Conservation (phyloP, 2,888 invertebrate genomes). For the Synergus itoensis region DNA sequence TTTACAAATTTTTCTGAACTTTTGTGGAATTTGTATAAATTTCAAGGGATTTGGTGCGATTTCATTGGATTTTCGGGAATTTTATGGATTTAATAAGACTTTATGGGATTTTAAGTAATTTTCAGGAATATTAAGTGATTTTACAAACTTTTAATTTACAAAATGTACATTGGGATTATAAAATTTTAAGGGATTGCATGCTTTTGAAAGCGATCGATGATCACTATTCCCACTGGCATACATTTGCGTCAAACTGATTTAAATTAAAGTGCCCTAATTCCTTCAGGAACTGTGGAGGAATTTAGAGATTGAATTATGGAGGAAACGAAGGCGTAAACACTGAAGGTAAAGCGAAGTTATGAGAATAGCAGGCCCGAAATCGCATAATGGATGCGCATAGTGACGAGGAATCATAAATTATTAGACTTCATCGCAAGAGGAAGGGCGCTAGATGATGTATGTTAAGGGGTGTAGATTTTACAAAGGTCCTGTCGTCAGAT, state of each 20-base stretch:
- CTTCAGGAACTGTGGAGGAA: constrained; percentile 4
- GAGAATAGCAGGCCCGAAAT: constrained; percentile 1
- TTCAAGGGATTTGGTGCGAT: too few relatives aligned
- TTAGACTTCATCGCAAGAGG: constrained; percentile 19
- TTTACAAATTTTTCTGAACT: too few relatives aligned
- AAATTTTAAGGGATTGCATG: too few relatives aligned
- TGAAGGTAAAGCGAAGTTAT: not conserved
- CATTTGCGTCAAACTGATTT: constrained; percentile 16
- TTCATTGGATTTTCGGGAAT: too few relatives aligned
- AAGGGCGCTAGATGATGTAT: constrained; percentile 1
- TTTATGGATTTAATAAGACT: too few relatives aligned
- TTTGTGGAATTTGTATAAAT: too few relatives aligned
- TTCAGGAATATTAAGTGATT: too few relatives aligned
- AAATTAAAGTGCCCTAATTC: constrained; percentile 1
- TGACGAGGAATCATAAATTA: constrained; percentile 35
- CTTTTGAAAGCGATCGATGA: not conserved
- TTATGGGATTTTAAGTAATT: too few relatives aligned
- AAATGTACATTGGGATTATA: too few relatives aligned
- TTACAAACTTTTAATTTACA: too few relatives aligned
- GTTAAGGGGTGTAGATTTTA: constrained; percentile 13
- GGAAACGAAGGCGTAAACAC: constrained; percentile 34
- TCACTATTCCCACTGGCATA: not conserved
- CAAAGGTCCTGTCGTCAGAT: constrained; percentile 3
- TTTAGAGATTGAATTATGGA: constrained; percentile 22
- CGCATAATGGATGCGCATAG: constrained; percentile 27